Percentiles rank a stretch among this genome's conserved stretches.
phyloP scores from a whole-genome alignment of 2,888 invertebrate genomes.

The Drosophila histrio region DNA sequence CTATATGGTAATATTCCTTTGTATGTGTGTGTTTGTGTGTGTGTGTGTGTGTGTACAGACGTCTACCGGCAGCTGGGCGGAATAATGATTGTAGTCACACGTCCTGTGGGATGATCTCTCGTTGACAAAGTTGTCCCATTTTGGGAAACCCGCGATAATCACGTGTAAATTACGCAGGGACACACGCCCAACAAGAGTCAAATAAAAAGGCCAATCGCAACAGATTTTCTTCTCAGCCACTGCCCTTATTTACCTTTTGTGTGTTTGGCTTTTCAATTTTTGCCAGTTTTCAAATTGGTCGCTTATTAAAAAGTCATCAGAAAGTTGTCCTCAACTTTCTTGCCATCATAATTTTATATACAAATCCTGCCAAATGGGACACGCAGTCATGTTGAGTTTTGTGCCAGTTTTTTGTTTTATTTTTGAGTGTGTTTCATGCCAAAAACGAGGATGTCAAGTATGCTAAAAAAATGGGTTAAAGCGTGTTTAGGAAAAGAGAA shows the following conservation, averaged over 20 bases:
- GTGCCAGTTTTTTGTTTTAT: conserved; percentile 10
- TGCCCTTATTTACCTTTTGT: conserved; percentile 11
- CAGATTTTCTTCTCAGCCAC: not conserved
- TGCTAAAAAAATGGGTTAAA: not conserved
- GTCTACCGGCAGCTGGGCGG: conserved; percentile 33
- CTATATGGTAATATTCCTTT: conserved; percentile 43
- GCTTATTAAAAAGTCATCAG: conserved; percentile 51
- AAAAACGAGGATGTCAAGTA: not conserved
- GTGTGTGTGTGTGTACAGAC: conserved; percentile 8
- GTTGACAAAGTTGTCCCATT: conserved; percentile 58
- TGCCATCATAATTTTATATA: conserved; percentile 25
- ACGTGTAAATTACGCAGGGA: conserved; percentile 60
- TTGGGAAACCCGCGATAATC: conserved; percentile 61
- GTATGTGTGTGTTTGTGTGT: conserved; percentile 11
- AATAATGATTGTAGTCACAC: conserved; percentile 51
- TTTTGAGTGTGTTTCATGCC: not conserved
- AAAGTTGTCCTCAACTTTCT: conserved; percentile 30
- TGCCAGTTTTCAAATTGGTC: conserved; percentile 24
- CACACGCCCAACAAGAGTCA: not conserved
- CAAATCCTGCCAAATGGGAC: conserved; percentile 37
- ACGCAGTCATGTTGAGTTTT: conserved; percentile 18
- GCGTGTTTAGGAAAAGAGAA: not conserved
- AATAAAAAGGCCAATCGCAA: not conserved
- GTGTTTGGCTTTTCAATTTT: conserved; percentile 54
- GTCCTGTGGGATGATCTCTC: conserved; percentile 10